Conservation (phyloP, 2,888 invertebrate species). For the Cataglyphis altisquamis region DNA sequence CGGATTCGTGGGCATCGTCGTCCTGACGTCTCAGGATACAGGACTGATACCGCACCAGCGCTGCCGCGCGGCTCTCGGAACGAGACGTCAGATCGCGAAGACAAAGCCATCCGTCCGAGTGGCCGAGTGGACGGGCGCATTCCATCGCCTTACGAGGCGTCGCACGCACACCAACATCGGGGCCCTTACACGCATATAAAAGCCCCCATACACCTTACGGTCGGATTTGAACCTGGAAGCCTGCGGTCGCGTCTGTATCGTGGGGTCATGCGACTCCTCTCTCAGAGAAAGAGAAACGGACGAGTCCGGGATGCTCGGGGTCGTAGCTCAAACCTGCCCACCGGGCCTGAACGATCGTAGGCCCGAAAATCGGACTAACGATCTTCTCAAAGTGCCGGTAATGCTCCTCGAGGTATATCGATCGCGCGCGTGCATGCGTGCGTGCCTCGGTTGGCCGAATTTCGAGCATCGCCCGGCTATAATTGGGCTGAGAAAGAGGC, state of each 20-base stretch:
- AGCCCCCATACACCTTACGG: conserved; percentile 56
- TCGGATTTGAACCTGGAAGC: conserved; percentile 71
- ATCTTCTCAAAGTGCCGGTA: conserved; percentile 52
- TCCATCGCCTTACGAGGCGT: conserved; percentile 82
- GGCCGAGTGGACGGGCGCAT: conserved; percentile 77
- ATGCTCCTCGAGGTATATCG: conserved; percentile 26
- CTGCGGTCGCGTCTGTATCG: conserved; percentile 74
- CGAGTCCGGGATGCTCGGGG: conserved; percentile 45
- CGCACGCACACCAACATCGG: conserved; percentile 62
- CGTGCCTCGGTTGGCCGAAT: conserved; percentile 46
- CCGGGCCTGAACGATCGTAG: conserved; percentile 60
- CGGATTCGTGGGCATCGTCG: conserved; percentile 41
- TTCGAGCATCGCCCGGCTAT: conserved; percentile 28
- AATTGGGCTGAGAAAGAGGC: conserved; percentile 41
- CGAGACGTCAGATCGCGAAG: conserved; percentile 81
- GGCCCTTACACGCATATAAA: conserved; percentile 47
- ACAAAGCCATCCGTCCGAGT: conserved; percentile 81
- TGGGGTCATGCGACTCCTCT: conserved; percentile 78
- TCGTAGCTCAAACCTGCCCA: conserved; percentile 61
- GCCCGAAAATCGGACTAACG: conserved; percentile 60
- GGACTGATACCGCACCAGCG: conserved; percentile 45
- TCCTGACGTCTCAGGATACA: conserved; percentile 54
- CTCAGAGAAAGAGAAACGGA: conserved; percentile 69
- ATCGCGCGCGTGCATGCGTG: conserved; percentile 29
- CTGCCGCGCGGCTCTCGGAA: conserved; percentile 54